Base-by-base conservation (phyloP, 1,140 invertebrate genomes). In the Leptinotarsa lineolata region DNA sequence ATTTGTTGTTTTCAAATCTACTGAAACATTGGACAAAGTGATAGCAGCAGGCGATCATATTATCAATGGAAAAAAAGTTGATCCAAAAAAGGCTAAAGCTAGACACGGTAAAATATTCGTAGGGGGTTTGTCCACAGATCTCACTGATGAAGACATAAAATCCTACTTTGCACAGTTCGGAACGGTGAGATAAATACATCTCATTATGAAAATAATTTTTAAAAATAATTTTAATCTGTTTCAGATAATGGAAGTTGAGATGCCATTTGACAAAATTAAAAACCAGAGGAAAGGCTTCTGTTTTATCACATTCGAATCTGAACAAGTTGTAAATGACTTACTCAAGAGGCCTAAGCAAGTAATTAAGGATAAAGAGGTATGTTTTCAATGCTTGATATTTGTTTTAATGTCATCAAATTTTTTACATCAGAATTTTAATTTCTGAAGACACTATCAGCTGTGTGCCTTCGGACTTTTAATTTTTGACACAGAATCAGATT, bases 261-360 rank as follows among this genome's bases (percentile, higher is more conserved):
- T 97, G 91, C 96, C 97, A 69, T 97, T 96, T 83, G 96, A 98
- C 82, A 97, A 97, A 85, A 92, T 92, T 85, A 97, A 97, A 87
- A 97, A 96, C 82, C 95, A 97, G 84, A 91, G 96, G 77, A 95
- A 97, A 87, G 94, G 93, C 69, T 97, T 97, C 87, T 97, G 95
- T 83, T 97, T 97, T 82, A 95, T 97, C 81, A 97, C 95, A 76
- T 97, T 97, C 84, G 95, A 97, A 83, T 94, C 94, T 60, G 95
- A 96, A 85, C 93, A 95, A 85, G 93, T 96, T 63, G 95, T 96
- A 11, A 95, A 95, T 82, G 93, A 96, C 81, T 87, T 97, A 44
- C 86, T 97, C 67, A 97, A 96, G 82, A 94, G 92, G 72, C 92
- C 95, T 2, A 97, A 96, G 85, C 96, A 97, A 83, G 95, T 91